These are phyloP conservation scores for Microctonus aethiopoides DNA, from an alignment of 2,888 invertebrate species.

Conservation along the genomic window DNA sequence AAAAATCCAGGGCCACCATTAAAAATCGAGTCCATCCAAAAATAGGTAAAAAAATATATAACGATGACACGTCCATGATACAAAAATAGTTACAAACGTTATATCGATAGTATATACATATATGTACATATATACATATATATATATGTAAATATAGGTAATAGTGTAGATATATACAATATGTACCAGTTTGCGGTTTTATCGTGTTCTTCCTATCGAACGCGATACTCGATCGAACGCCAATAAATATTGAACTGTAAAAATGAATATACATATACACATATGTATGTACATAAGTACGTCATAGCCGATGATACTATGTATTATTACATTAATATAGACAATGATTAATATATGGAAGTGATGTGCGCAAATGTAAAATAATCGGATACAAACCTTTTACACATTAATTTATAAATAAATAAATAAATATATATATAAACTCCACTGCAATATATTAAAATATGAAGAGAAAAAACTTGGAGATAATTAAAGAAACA, in stretches of 20 bases:
- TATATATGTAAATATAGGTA: not conserved
- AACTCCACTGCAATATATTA: not conserved
- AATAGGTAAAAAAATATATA: conserved; percentile 16
- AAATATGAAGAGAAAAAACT: not conserved
- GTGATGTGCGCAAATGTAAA: not conserved
- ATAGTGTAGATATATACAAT: too few species aligned
- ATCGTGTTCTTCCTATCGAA: not conserved
- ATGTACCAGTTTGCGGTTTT: too few species aligned
- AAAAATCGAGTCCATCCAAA: conserved; percentile 4
- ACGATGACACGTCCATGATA: not conserved
- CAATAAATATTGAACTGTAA: conserved; percentile 22
- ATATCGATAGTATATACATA: conserved; percentile 1
- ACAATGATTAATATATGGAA: not conserved
- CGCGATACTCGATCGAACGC: conserved; percentile 11
- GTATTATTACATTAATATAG: too few species aligned
- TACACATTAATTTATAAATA: not conserved
- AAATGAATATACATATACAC: not conserved
- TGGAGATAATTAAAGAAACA: too few species aligned
- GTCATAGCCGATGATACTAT: not conserved
- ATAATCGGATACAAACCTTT: not conserved
- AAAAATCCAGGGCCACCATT: conserved; percentile 8
- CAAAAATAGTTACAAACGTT: conserved; percentile 19
- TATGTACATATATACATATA: not conserved
- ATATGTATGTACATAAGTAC: not conserved
- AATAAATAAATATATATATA: too few species aligned